Percentiles rank a stretch among this genome's conserved stretches.
phyloP scores from a whole-genome alignment of 2,888 invertebrate genomes.

The Cephus rjabovi region DNA sequence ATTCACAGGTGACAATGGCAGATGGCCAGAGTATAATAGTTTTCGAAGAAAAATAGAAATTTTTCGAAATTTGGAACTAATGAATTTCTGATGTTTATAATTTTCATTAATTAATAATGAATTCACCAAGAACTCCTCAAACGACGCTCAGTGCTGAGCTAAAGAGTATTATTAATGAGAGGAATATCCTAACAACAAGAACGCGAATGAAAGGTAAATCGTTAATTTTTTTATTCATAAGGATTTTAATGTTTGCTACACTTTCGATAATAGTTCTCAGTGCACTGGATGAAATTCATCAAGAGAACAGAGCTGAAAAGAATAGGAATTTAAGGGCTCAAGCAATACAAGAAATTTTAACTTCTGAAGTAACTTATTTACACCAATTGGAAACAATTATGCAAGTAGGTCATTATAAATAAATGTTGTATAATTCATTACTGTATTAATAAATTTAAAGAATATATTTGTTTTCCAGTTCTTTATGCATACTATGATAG shows the following conservation, averaged over 20 bases:
- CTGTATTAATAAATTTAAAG: conserved; percentile 11
- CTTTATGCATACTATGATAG: conserved; percentile 73
- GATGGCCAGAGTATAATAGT: not conserved
- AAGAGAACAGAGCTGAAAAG: conserved; percentile 50
- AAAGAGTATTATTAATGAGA: conserved; percentile 72
- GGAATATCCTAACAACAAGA: conserved; percentile 73
- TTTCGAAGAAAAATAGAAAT: not conserved
- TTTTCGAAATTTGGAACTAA: not conserved
- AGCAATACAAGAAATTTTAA: conserved; percentile 76
- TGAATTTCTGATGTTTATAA: not conserved
- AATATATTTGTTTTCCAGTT: conserved; percentile 54
- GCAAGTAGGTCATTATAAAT: conserved; percentile 61
- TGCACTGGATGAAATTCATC: conserved; percentile 68
- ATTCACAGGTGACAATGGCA: not conserved
- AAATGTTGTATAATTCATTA: conserved; percentile 6
- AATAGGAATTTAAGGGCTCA: conserved; percentile 65
- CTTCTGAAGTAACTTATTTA: conserved; percentile 78
- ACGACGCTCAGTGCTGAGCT: conserved; percentile 71
- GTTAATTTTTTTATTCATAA: conserved; percentile 3
- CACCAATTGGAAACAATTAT: conserved; percentile 75
- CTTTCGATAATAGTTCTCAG: conserved; percentile 67
- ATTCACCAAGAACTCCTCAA: conserved; percentile 72
- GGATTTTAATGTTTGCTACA: conserved; percentile 3
- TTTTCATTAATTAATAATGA: conserved; percentile 29
- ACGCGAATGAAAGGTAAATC: conserved; percentile 70